Conservation (phyloP, 2,888 invertebrate genomes). For the Fragum whitleyi region DNA sequence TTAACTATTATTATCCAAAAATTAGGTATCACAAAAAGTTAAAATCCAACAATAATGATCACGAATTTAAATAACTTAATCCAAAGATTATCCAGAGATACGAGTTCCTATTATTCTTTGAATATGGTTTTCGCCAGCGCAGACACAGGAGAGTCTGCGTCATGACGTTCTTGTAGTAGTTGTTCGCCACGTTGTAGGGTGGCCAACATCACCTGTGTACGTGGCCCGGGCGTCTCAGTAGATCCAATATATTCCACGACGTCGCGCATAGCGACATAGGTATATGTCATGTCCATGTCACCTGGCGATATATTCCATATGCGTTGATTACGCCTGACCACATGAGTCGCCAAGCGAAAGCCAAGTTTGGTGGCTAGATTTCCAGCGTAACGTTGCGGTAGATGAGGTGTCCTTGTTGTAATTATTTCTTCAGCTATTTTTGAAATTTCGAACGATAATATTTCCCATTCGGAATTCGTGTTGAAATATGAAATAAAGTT, state of each 20-base stretch:
- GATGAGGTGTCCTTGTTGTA: not conserved
- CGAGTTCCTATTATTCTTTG: not conserved
- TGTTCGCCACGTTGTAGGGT: not conserved
- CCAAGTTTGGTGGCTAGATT: not conserved
- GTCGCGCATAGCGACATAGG: not conserved
- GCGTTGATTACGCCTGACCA: not conserved
- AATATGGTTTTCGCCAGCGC: not conserved
- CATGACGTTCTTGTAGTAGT: not conserved
- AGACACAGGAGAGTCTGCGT: not conserved
- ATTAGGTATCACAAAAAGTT: too few species aligned
- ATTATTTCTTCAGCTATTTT: not conserved
- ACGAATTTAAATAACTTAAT: too few species aligned
- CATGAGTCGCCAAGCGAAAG: not conserved
- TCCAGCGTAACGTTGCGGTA: not conserved
- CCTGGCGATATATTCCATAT: not conserved
- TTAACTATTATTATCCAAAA: too few species aligned
- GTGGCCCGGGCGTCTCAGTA: not conserved
- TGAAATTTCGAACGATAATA: not conserved
- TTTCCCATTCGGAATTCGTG: slow-evolving; percentile 1
- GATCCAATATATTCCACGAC: not conserved
- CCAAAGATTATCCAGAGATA: not conserved
- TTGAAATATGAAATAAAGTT: not conserved
- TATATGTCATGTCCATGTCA: not conserved
- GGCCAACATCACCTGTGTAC: not conserved
- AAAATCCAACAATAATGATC: too few species aligned